Percentiles rank a stretch among this genome's conserved stretches.
phyloP scores from a whole-genome alignment of 1,140 invertebrate species.

The Microplitis mediator region DNA sequence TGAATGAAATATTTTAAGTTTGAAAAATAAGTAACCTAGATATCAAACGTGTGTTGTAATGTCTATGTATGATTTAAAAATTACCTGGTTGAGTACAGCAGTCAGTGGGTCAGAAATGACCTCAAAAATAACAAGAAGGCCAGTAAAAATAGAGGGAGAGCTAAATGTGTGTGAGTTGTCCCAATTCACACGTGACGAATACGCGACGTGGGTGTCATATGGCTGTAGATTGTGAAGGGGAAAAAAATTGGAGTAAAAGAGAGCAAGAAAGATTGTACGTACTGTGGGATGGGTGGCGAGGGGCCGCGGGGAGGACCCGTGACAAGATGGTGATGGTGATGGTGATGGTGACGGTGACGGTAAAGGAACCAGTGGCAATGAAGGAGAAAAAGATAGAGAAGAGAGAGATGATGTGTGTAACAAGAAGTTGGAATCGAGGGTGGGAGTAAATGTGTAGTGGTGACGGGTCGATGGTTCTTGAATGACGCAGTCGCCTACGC shows the following conservation, averaged over 20 bases:
- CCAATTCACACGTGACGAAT: slow-evolving; percentile 7
- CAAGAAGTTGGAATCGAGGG: not conserved
- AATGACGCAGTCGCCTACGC: slow-evolving; percentile 52
- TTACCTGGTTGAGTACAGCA: no score
- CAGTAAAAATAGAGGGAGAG: not conserved
- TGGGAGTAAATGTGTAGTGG: slow-evolving; percentile 27
- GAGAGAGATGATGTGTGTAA: slow-evolving; percentile 11
- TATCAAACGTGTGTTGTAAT: no score
- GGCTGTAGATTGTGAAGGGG: not conserved
- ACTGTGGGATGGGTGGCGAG: slow-evolving; percentile 43
- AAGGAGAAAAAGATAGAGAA: slow-evolving; percentile 28
- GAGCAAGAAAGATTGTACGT: slow-evolving; percentile 33
- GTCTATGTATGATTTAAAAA: no score
- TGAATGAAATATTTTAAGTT: not conserved
- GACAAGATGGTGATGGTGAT: not conserved
- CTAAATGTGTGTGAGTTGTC: not conserved
- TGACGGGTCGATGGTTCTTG: slow-evolving; percentile 43
- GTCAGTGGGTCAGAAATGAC: not conserved
- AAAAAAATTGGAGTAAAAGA: slow-evolving; percentile 6
- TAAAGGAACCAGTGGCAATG: no score
- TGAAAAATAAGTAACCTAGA: no score
- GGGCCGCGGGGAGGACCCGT: not conserved
- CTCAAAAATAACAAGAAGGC: not conserved
- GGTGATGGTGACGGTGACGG: not conserved
- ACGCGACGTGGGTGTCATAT: not conserved